These are phyloP conservation scores for Junco hyemalis DNA, from an alignment of 2,113 vertebrate species.

Conservation along the genomic window DNA sequence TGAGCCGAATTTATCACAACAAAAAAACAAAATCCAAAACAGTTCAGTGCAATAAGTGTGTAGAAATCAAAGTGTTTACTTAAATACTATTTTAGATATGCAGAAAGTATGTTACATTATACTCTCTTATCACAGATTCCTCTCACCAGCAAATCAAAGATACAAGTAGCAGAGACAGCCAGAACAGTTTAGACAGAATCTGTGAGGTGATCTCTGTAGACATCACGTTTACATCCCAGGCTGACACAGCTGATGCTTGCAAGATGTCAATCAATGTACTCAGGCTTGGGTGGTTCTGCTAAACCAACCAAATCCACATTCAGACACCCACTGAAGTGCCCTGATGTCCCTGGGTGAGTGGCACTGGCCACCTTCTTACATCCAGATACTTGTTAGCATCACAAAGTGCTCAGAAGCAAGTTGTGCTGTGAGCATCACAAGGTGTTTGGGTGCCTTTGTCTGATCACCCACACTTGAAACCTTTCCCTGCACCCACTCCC, in stretches of 20 bases:
- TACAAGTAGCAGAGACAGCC: slow-evolving; percentile 34
- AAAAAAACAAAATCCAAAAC: neutral
- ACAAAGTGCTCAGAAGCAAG: neutral
- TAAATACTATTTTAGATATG: slow-evolving; percentile 74
- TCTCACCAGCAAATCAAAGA: slow-evolving; percentile 43
- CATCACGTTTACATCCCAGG: slow-evolving; percentile 18
- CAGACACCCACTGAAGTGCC: neutral
- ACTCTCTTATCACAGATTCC: slow-evolving; percentile 64
- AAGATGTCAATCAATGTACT: neutral
- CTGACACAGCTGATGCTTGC: slow-evolving; percentile 23
- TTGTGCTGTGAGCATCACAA: neutral
- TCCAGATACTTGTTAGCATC: neutral
- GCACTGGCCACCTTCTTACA: neutral
- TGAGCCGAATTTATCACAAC: slow-evolving; percentile 65
- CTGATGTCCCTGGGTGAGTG: neutral
- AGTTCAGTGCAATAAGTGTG: slow-evolving; percentile 75
- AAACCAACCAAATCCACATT: neutral
- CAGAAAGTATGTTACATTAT: slow-evolving; percentile 71
- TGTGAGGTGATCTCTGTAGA: neutral
- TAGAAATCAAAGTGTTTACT: slow-evolving; percentile 72
- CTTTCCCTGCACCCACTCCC: slow-evolving; percentile 24
- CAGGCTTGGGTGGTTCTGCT: neutral
- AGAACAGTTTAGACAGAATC: slow-evolving; percentile 51
- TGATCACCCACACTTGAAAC: neutral
- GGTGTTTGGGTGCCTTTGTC: neutral